Conservation (phyloP, 1,140 invertebrate species). For the Aricia agestis region DNA sequence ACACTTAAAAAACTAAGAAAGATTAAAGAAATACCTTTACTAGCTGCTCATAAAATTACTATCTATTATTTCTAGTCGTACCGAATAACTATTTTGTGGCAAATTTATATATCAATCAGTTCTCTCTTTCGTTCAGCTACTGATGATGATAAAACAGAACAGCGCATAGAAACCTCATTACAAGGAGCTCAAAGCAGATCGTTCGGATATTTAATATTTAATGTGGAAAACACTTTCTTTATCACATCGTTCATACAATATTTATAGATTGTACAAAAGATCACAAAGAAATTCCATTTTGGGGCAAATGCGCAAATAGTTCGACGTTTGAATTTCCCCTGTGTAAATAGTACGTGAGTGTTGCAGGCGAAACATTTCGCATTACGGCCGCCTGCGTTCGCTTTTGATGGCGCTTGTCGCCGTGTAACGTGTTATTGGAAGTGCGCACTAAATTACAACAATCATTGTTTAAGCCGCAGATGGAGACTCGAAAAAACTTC, state of each 20-base stretch:
- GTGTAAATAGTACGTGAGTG: constrained; percentile 64
- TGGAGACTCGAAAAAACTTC: background rate
- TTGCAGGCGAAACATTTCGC: constrained; percentile 57
- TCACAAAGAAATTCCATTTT: constrained; percentile 68
- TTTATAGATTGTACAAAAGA: constrained; percentile 58
- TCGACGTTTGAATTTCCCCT: constrained; percentile 69
- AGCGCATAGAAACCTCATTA: background rate
- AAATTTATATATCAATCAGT: no score
- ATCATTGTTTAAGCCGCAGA: background rate
- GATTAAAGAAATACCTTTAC: no score
- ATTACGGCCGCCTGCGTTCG: constrained; percentile 40
- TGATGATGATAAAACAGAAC: background rate
- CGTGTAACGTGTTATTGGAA: constrained; percentile 22
- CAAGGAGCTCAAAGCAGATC: background rate
- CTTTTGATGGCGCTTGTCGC: constrained; percentile 33
- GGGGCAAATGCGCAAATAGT: constrained; percentile 64
- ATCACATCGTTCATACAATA: constrained; percentile 63
- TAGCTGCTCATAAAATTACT: no score
- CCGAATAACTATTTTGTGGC: no score
- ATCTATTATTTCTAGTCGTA: no score
- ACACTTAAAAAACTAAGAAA: no score
- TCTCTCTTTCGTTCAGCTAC: background rate
- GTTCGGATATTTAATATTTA: constrained; percentile 38
- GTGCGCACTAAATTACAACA: background rate
- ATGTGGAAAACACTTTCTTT: constrained; percentile 51